A percentile compares a stretch with the other conserved stretches of the same genome.
Evolutionary conservation across 2,113 vertebrate species (phyloP).

Genomic region (Thunnus maccoyii): DNA sequence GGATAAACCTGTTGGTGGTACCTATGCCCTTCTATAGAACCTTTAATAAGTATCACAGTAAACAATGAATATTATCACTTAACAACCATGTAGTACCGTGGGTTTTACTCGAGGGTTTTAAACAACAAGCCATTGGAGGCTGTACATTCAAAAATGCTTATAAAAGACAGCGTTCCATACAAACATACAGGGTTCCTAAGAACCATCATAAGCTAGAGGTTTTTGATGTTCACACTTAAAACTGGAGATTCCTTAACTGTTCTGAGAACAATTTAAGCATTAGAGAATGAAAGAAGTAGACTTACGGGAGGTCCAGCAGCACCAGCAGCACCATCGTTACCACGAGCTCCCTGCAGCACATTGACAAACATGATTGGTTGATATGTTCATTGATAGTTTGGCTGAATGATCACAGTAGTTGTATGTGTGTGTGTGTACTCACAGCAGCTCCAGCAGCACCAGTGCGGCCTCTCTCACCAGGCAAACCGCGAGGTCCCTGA

Average conservation of each 20-base stretch:
- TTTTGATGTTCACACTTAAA: not conserved
- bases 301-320: slow-evolving; percentile 95
- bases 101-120: not conserved
- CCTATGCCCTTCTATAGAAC: no score
- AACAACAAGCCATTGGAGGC: not conserved
- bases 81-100: no score
- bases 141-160: not conserved
- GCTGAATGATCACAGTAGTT: not conserved
- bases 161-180: not conserved
- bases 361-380: slow-evolving; percentile 4
- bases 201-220: no score
- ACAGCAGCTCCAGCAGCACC: slow-evolving; percentile 93
- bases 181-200: no score
- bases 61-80: no score
- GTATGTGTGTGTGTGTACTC: slow-evolving; percentile 81
- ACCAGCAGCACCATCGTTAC: slow-evolving; percentile 95
- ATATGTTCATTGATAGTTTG: not conserved
- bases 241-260: not conserved
- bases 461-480: slow-evolving; percentile 96
- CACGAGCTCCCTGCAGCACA: slow-evolving; percentile 92
- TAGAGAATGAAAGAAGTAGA: slow-evolving; percentile 47
- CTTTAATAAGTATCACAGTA: not conserved
- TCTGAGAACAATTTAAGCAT: not conserved
- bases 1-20: no score
- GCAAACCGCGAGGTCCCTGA: slow-evolving; percentile 95